phyloP scores from a whole-genome alignment of 2,797 vertebrate genomes.

The Spinus olivaceus region DNA sequence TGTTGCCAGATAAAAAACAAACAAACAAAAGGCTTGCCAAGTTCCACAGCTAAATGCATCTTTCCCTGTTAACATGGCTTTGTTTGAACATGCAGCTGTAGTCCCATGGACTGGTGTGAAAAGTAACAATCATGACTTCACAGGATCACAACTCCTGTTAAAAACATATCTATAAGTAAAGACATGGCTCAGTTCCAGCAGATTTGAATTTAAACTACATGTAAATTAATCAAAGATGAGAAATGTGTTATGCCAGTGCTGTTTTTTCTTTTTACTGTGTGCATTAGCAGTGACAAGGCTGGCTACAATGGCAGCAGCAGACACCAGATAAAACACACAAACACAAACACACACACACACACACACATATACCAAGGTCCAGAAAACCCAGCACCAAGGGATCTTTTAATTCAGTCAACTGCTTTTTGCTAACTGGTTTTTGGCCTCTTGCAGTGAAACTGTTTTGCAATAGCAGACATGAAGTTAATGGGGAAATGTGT shows the following conservation, averaged over 20 bases:
- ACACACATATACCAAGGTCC: rapidly evolving
- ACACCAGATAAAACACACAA: background rate
- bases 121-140: background rate
- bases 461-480: background rate
- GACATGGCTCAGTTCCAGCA: background rate
- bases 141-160: background rate
- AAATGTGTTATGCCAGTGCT: background rate
- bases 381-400: background rate
- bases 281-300: background rate
- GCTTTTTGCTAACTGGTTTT: background rate
- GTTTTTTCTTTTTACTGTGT: background rate
- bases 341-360: background rate
- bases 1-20: background rate
- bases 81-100: constrained; percentile 1
- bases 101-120: background rate
- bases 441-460: background rate
- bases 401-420: background rate
- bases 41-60: background rate
- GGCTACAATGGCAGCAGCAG: background rate
- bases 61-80: background rate
- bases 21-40: constrained; percentile 31
- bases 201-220: background rate
- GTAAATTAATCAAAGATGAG: background rate
- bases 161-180: background rate
- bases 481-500: background rate